Percentiles rank a stretch among this genome's conserved stretches.
These are phyloP conservation scores for Malurus cyaneus DNA, from an alignment of 2,113 vertebrate species.

Conservation along the genomic window DNA sequence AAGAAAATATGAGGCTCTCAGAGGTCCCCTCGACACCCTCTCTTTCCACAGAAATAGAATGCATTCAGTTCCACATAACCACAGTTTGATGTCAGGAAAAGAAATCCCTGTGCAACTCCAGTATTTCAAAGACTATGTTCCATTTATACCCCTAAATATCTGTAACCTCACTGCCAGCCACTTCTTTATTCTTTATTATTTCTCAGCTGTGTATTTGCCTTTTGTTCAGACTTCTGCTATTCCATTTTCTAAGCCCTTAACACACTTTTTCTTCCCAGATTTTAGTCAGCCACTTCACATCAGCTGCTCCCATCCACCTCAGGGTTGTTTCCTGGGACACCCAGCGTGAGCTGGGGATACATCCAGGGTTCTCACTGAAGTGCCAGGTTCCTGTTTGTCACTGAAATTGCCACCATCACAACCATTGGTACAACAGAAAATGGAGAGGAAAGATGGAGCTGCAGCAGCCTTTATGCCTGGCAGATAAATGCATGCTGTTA, in stretches of 20 bases:
- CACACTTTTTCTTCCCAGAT: background rate
- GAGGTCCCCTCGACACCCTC: background rate
- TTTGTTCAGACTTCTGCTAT: background rate
- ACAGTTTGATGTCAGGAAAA: background rate
- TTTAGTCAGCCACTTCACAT: background rate
- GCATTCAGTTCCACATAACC: background rate
- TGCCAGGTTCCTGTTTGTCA: background rate
- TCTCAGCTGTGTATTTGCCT: background rate
- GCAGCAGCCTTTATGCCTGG: background rate
- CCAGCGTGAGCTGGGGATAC: background rate
- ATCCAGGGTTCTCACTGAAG: background rate
- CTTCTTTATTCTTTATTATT: background rate
- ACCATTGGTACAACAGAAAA: background rate
- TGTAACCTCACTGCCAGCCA: background rate
- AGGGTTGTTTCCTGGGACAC: background rate
- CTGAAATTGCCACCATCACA: background rate
- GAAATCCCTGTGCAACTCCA: background rate
- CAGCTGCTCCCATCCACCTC: background rate
- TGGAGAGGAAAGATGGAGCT: background rate
- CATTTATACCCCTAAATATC: background rate
- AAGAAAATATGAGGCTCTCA: background rate
- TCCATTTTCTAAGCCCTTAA: background rate
- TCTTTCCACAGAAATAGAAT: background rate
- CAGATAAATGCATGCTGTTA: background rate
- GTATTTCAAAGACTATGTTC: background rate